Evolutionary conservation across 1,140 invertebrate genomes (phyloP), one percentile per base, ranked within the genome.

Genomic region (Drosophila busckii): DNA sequence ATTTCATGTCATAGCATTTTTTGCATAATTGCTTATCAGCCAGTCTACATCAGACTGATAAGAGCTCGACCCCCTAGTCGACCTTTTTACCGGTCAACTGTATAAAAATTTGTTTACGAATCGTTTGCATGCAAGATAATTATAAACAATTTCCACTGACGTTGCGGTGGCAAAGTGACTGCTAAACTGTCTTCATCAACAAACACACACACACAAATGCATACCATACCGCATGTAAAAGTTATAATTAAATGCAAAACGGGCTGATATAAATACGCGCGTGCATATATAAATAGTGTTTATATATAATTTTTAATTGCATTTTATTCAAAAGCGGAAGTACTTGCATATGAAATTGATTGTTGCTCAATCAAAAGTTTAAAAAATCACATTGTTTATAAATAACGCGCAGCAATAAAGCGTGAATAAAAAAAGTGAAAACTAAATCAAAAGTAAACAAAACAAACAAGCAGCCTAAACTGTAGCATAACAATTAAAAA

Each of bases 271-370:
- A 26, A n/a, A 64, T 56, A 45, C 61, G 71, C 71, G 52, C 78
- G 71, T 78, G 71, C 56, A 78, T 50, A 52, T 44, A 60, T 53
- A 41, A 38, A 37, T 44, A 41, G 45, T 44, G 42, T 45, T 48
- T 58, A 16, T 41, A 26, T 59, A 10, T 38, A 35, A n/a, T 62
- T 46, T 58, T 42, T 50, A 68, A 80, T 78, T 73, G 53, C 54
- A 65, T 78, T 80, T 73, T 68, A 73, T 68, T 80, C 22, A 56
- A 68, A n/a, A 78, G 68, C 75, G 73, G 73, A 78, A 78, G 68
- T 58, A 70, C 40, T 68, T 49, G 44, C 41, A 49, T 49, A 53
- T 25, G 63, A 48, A 35, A 64, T 9, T 48, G 34, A 50, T 58
- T 56, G 53, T 37, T 49, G 23, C 40, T 25, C 58, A 31, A 53